These are phyloP conservation scores for Noctua pronuba DNA, from an alignment of 2,888 invertebrate species.

Conservation along the genomic window DNA sequence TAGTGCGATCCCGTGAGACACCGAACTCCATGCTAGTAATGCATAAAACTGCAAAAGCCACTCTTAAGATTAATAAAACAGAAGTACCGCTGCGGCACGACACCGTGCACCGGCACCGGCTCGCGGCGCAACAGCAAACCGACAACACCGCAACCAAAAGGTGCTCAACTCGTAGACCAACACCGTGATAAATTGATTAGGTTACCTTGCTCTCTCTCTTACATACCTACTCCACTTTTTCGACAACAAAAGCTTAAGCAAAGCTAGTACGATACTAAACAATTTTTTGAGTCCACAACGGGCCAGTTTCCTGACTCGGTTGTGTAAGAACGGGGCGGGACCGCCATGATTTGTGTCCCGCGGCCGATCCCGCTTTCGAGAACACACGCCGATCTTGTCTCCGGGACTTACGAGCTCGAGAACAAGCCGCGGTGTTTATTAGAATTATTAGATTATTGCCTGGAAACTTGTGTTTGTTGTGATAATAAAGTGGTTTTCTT, in stretches of 20 bases:
- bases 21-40: too few relatives aligned
- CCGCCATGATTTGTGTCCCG: conserved; percentile 71
- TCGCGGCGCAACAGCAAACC: background rate
- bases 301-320: conserved; percentile 57
- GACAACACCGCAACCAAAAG: conserved; percentile 10
- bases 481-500: conserved; percentile 49
- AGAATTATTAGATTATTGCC: conserved; percentile 55
- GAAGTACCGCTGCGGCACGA: background rate
- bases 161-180: background rate
- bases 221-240: background rate
- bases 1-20: too few relatives aligned
- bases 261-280: background rate
- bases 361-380: conserved; percentile 63
- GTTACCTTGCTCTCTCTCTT: conserved; percentile 3
- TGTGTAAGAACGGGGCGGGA: conserved; percentile 65
- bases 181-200: conserved; percentile 39
- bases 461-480: conserved; percentile 52
- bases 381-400: conserved; percentile 65
- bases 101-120: background rate
- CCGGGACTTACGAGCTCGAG: conserved; percentile 57
- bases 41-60: background rate
- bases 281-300: conserved; percentile 40
- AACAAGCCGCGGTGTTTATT: conserved; percentile 57
- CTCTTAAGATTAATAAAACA: background rate
- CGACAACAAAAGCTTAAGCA: conserved; percentile 24